A percentile compares a stretch with the other conserved stretches of the same genome.
phyloP scores from a whole-genome alignment of 2,797 vertebrate genomes.

The Diplodus sargus region DNA sequence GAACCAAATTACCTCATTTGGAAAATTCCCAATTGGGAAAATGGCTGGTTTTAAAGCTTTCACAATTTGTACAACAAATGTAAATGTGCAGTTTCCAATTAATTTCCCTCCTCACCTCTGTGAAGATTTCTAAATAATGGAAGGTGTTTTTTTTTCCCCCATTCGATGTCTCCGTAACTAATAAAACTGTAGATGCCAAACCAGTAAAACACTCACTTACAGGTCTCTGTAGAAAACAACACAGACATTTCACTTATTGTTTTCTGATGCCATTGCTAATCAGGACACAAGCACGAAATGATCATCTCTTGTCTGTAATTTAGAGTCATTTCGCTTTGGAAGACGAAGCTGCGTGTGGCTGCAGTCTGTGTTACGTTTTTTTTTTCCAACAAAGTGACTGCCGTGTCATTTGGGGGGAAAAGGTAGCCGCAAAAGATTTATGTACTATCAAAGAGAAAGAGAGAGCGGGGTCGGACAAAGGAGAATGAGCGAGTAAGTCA shows the following conservation, averaged over 20 bases:
- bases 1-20: slow-evolving; percentile 5
- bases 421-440: slow-evolving; percentile 14
- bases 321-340: background rate
- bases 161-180: background rate
- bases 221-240: no score
- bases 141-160: background rate
- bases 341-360: background rate
- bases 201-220: background rate
- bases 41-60: background rate
- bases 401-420: slow-evolving; percentile 1
- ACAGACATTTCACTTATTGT: background rate
- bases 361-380: background rate
- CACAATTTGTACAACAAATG: background rate
- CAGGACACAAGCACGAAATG: background rate
- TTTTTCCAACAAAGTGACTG: slow-evolving; percentile 7
- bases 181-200: background rate
- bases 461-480: background rate
- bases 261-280: background rate
- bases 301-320: background rate
- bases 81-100: slow-evolving; percentile 16
- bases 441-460: slow-evolving; percentile 26
- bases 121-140: background rate
- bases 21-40: background rate
- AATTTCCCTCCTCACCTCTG: background rate
- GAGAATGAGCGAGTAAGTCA: slow-evolving; percentile 28